Conservation (phyloP, 1,140 invertebrate species). For the Phortica variegata region DNA sequence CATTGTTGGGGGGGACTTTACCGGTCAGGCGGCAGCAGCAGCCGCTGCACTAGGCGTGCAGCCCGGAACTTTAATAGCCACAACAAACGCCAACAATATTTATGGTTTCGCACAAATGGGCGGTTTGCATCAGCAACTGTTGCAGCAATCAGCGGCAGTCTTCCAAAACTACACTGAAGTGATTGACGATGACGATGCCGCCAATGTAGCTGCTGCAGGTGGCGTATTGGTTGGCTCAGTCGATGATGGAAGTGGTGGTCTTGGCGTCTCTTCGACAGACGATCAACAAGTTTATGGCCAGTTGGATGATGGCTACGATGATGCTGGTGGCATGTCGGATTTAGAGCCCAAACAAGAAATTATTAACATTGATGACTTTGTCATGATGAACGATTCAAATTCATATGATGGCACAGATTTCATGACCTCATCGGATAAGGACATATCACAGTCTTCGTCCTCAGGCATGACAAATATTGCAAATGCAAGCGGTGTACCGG, state of each 20-base stretch:
- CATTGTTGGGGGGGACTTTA: conserved; percentile 54
- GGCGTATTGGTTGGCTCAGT: conserved; percentile 18
- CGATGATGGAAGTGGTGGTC: conserved; percentile 29
- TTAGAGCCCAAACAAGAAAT: conserved; percentile 51
- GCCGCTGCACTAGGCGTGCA: conserved; percentile 43
- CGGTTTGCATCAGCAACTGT: conserved; percentile 45
- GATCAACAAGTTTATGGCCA: conserved; percentile 41
- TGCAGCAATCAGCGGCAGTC: conserved; percentile 42
- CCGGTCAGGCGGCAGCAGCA: conserved; percentile 44
- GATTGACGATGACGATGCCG: conserved; percentile 38
- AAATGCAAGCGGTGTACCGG: conserved; percentile 3
- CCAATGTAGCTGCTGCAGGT: conserved; percentile 11
- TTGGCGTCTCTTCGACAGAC: conserved; percentile 25
- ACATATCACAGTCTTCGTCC: conserved; percentile 44
- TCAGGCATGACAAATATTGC: conserved; percentile 38
- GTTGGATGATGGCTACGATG: conserved; percentile 40
- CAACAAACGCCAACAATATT: conserved; percentile 40
- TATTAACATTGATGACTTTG: conserved; percentile 55
- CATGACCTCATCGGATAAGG: conserved; percentile 48
- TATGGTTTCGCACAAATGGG: conserved; percentile 52
- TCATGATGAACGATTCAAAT: conserved; percentile 54
- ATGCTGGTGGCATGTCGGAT: conserved; percentile 40
- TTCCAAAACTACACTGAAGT: conserved; percentile 46
- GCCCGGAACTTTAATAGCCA: conserved; percentile 44
- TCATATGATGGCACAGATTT: conserved; percentile 58